Evolutionary conservation across 2,113 vertebrate species (phyloP).

Genomic region (Cairina moschata): DNA sequence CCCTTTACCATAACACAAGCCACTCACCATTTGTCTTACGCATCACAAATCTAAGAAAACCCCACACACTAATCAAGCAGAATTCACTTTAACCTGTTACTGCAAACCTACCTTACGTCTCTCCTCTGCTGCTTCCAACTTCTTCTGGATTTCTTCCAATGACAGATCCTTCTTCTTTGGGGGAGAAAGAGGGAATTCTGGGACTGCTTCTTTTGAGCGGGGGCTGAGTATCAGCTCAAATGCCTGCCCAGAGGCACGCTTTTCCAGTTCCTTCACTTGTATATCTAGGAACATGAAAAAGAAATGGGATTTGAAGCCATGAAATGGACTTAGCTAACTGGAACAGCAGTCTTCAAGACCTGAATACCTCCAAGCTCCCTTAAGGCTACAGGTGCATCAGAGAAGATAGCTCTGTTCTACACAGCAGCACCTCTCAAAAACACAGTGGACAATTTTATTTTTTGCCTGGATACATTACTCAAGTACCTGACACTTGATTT

Average conservation of each 20-base stretch:
- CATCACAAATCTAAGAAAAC: rapidly evolving
- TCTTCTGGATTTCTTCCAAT: conserved; percentile 93
- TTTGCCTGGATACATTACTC: rapidly evolving
- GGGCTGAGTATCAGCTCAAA: conserved; percentile 96
- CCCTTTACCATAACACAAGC: neutral
- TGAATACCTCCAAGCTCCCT: neutral
- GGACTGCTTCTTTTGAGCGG: conserved; percentile 85
- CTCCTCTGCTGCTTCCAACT: conserved; percentile 93
- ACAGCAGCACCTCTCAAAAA: neutral
- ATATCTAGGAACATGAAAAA: conserved; percentile 76
- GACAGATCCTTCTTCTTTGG: conserved; percentile 93
- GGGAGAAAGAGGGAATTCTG: conserved; percentile 89
- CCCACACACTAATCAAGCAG: neutral
- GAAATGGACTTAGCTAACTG: neutral
- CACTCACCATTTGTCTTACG: neutral
- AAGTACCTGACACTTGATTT: neutral
- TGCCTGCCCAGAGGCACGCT: conserved; percentile 92
- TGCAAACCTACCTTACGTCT: conserved; percentile 88
- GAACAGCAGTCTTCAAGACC: neutral
- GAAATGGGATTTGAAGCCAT: neutral
- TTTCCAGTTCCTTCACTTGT: conserved; percentile 94
- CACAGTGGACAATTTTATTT: rapidly evolving
- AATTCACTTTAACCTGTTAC: neutral
- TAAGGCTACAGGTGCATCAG: neutral
- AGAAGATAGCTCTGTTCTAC: neutral